Evolutionary conservation across 1,140 invertebrate genomes (phyloP).

Genomic region (Cecropterus lyciades): DNA sequence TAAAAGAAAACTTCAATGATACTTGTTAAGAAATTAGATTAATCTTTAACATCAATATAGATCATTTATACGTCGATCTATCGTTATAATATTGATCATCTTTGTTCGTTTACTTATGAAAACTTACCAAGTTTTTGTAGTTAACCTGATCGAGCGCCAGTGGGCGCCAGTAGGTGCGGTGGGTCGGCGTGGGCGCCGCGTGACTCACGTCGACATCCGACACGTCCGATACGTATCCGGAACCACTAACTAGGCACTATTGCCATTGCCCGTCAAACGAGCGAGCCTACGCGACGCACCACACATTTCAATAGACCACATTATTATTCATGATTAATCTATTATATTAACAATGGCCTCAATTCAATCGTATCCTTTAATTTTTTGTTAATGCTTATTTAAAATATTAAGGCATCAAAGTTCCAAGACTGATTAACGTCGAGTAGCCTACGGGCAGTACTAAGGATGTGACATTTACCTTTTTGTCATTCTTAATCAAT

Average conservation of each 20-base stretch:
- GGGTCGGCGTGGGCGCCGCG: constrained; percentile 72
- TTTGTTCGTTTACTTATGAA: too few species aligned
- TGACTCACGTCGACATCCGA: constrained; percentile 82
- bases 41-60: too few species aligned
- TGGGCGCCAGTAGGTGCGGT: constrained; percentile 57
- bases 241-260: constrained; percentile 78
- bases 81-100: too few species aligned
- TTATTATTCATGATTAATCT: constrained; percentile 36
- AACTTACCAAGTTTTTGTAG: constrained; percentile 34
- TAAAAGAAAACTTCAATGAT: too few species aligned
- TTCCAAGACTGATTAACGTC: not conserved
- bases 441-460: too few species aligned
- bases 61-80: too few species aligned
- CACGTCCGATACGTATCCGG: constrained; percentile 82
- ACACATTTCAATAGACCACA: constrained; percentile 66
- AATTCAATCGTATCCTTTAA: constrained; percentile 30
- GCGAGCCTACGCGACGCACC: constrained; percentile 68
- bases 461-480: too few species aligned
- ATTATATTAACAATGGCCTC: constrained; percentile 26
- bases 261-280: constrained; percentile 64
- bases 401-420: constrained; percentile 31
- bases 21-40: too few species aligned
- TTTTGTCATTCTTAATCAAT: too few species aligned
- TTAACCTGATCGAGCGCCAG: constrained; percentile 53
- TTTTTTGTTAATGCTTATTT: constrained; percentile 27